These are phyloP conservation scores for Lophius americanus DNA, from an alignment of 2,797 vertebrate genomes.

Conservation along the genomic window DNA sequence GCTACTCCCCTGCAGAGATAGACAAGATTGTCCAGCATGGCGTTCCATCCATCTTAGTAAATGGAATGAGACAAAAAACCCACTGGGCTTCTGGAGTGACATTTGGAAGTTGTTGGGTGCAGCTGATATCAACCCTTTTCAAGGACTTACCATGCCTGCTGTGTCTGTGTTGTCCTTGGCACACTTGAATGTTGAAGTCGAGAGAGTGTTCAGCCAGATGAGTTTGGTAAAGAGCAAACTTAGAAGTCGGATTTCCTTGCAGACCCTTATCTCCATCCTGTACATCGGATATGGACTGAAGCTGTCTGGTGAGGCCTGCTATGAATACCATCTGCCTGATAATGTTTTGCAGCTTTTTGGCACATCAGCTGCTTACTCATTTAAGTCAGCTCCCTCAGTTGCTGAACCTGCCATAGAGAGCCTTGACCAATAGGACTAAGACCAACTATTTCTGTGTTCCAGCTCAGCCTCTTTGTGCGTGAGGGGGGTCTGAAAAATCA, in stretches of 20 bases:
- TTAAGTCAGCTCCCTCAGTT: conserved; percentile 33
- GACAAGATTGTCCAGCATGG: neutral
- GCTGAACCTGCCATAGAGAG: conserved; percentile 22
- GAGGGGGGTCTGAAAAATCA: no score
- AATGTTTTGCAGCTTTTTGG: conserved; percentile 44
- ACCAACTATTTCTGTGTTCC: no score
- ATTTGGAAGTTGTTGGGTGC: conserved; percentile 1
- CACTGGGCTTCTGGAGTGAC: neutral
- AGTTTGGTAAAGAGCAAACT: conserved; percentile 34
- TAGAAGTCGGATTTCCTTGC: conserved; percentile 28
- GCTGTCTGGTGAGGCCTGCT: conserved; percentile 44
- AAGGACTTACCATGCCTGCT: conserved; percentile 14
- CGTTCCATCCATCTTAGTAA: neutral
- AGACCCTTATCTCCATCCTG: conserved; percentile 40
- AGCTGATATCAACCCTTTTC: neutral
- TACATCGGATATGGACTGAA: conserved; percentile 41
- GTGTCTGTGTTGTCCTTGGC: conserved; percentile 20
- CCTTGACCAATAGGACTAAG: no score
- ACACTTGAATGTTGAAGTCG: conserved; percentile 15
- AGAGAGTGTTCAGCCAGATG: conserved; percentile 27
- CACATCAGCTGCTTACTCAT: conserved; percentile 30
- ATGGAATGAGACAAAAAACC: neutral
- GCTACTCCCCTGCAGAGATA: neutral
- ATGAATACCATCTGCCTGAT: conserved; percentile 43
- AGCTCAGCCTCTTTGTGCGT: no score